A percentile compares a stretch with the other conserved stretches of the same genome.
These are phyloP conservation scores for Lamellibrachia luymesi DNA, from an alignment of 1,140 invertebrate species.

Conservation along the genomic window DNA sequence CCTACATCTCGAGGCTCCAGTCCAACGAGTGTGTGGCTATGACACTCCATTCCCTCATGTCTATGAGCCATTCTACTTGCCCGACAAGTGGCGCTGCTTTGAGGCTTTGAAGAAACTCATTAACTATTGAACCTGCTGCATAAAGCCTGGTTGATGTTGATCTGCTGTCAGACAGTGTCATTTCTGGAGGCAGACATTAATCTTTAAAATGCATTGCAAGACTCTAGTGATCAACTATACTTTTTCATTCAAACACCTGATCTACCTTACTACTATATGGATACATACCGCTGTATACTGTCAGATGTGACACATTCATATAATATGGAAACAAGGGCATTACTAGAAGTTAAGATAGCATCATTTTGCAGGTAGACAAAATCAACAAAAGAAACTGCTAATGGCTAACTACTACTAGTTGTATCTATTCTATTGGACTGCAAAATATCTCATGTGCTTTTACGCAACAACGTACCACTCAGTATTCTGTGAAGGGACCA, in stretches of 20 bases:
- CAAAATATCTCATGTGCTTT: not conserved
- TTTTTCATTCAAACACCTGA: not conserved
- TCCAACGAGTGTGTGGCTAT: conserved; percentile 89
- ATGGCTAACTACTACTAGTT: not conserved
- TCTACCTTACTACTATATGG: not conserved
- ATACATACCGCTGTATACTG: not conserved
- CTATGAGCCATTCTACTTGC: conserved; percentile 93
- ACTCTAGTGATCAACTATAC: not conserved
- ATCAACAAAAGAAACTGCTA: not conserved
- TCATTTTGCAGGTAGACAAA: not conserved
- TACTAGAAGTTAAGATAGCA: not conserved
- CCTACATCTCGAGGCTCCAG: conserved; percentile 88
- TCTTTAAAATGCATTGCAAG: not conserved
- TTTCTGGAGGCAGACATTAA: not conserved
- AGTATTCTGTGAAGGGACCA: not conserved
- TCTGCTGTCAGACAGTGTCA: not conserved
- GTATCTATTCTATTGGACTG: not conserved
- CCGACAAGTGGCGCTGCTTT: conserved; percentile 88
- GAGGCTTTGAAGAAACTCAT: conserved; percentile 76
- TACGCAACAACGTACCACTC: not conserved
- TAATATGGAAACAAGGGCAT: not conserved
- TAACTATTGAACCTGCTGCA: conserved; percentile 65
- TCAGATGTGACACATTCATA: not conserved
- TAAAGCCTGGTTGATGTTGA: not conserved
- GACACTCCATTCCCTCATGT: conserved; percentile 97